Evolutionary conservation across 1,140 invertebrate species (phyloP), one percentile per base, ranked within the genome.

Genomic region (Musca domestica): DNA sequence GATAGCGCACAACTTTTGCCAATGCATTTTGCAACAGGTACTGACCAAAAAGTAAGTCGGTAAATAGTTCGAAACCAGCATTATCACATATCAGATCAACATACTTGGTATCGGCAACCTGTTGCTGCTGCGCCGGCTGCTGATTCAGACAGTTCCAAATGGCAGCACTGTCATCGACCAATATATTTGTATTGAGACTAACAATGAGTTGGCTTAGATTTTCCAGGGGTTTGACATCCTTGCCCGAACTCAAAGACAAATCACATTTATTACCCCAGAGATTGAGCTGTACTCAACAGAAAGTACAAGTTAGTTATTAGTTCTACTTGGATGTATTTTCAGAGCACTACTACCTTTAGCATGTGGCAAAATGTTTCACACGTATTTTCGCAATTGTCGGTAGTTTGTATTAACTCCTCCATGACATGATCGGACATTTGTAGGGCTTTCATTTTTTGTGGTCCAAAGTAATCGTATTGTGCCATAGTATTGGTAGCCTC

Each of bases 1-100:
- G 90, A 73, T 99, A 92, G 65, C 90, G 83, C 47, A 99, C 85
- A 82, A 87, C 88, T 34, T 84, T 78, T 0, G 89, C 90, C 20
- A 95, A 82, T 48, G 87, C 85, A 63, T 87, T 83, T 15, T 85
- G 78, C 23, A 92, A 78, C 5, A 99, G 81, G 75, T 92, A 93
- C 72, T 92, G 89, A 10, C 92, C 92, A 7, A 99, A 78, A 78
- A 93, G 93, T 0, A 99, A 83, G 82, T 99, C 98, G 2, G 90
- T 89, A 71, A 96, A 91, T 5, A 99, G 72, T 84, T 99, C 98
- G 80, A 96, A 95, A 0, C 95, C 96, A 41, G 95, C 85, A 84
- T 99, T 99, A 81, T 99, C 98, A 30, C 94, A 84, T 5, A 99
- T 85, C 67, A 98, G 89, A 81, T 96, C 95, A 56, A 85, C 72